Percentiles rank a stretch among this genome's conserved stretches.
Evolutionary conservation across 2,888 invertebrate genomes (phyloP).

Genomic region (Bombyx huttoni): DNA sequence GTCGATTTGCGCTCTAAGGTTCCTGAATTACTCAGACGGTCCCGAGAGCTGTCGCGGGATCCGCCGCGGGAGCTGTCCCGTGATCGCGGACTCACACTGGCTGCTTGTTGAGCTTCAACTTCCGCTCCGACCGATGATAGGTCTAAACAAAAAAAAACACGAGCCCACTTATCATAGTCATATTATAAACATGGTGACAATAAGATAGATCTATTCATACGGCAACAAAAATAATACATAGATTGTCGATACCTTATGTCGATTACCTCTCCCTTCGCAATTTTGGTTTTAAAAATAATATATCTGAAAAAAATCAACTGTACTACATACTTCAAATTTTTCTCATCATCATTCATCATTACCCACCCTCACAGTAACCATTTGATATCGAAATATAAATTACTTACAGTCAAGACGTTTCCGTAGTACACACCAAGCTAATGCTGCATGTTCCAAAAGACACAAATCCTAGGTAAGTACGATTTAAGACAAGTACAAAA

Average conservation of each 20-base stretch:
- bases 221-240: too few species aligned
- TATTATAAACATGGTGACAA: too few species aligned
- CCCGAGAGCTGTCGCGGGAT: slow-evolving; percentile 61
- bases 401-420: slow-evolving; percentile 93
- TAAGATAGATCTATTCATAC: too few species aligned
- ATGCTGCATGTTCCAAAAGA: slow-evolving; percentile 75
- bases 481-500: too few species aligned
- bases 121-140: slow-evolving; percentile 84
- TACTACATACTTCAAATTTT: too few species aligned
- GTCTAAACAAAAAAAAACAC: slow-evolving; percentile 58
- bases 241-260: too few species aligned
- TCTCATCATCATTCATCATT: too few species aligned
- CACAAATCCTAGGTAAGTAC: slow-evolving; percentile 9
- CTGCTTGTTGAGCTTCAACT: slow-evolving; percentile 59
- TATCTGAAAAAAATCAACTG: too few species aligned
- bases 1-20: slow-evolving; percentile 53
- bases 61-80: slow-evolving; percentile 61
- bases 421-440: slow-evolving; percentile 94
- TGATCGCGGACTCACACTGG: slow-evolving; percentile 40
- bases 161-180: too few species aligned
- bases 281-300: too few species aligned
- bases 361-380: too few species aligned
- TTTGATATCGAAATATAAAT: background rate
- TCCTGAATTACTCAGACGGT: slow-evolving; percentile 57
- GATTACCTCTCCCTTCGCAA: too few species aligned